These are phyloP conservation scores for Rhopilema esculentum DNA, from an alignment of 30 jellyfish, hydroid and myxozoan genomes.

Conservation along the genomic window DNA sequence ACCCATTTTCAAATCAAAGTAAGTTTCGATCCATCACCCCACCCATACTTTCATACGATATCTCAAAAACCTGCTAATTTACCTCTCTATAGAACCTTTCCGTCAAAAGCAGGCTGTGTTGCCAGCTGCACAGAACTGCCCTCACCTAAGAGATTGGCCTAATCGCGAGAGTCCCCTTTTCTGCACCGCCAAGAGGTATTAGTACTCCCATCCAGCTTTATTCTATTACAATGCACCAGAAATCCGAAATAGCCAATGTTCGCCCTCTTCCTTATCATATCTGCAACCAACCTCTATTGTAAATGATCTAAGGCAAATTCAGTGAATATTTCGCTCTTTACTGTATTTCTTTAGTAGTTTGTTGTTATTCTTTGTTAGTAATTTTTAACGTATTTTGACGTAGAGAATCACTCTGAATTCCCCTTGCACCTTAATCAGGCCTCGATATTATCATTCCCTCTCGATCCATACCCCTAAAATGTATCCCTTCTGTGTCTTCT, in stretches of 20 bases:
- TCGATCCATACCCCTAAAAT: too few relatives aligned
- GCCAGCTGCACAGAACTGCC: too few relatives aligned
- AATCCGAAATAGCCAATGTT: background rate
- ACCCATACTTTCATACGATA: too few relatives aligned
- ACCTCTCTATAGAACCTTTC: too few relatives aligned
- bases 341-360: background rate
- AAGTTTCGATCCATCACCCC: too few relatives aligned
- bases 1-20: background rate
- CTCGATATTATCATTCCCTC: background rate
- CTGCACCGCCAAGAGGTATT: too few relatives aligned
- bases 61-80: too few relatives aligned
- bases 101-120: too few relatives aligned
- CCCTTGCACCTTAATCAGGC: background rate
- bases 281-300: background rate
- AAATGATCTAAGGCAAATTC: background rate
- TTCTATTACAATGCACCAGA: background rate
- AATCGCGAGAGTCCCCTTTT: too few relatives aligned
- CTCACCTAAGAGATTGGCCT: too few relatives aligned
- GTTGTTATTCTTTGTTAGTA: background rate
- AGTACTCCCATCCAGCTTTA: too few relatives aligned
- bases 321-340: background rate
- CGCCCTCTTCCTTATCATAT: background rate
- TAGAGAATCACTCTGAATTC: background rate
- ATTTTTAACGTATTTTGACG: background rate
- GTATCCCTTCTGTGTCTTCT: background rate